Conservation (phyloP, 2,888 invertebrate genomes). For the Keiferia lycopersicella region DNA sequence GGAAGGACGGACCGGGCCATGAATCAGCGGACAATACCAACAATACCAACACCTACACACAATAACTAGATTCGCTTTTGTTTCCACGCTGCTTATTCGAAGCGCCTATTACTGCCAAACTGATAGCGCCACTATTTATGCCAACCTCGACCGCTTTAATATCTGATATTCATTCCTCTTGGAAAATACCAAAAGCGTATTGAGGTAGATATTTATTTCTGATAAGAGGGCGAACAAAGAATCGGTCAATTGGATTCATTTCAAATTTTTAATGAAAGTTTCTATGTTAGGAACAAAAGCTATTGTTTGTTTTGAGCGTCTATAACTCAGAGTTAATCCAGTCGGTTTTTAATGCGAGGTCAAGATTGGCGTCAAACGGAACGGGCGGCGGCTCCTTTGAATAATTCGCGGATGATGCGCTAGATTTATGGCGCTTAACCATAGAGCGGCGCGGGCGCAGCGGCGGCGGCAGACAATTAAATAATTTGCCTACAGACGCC, state of each 20-base stretch:
- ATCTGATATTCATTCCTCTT: constrained; percentile 20
- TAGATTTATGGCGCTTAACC: constrained; percentile 76
- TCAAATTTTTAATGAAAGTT: constrained; percentile 12
- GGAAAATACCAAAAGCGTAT: constrained; percentile 21
- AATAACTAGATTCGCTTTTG: constrained; percentile 42
- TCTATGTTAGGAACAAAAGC: constrained; percentile 12
- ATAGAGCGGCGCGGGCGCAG: constrained; percentile 53
- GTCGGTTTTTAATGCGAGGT: constrained; percentile 23
- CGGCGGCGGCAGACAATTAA: constrained; percentile 41
- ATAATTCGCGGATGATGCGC: constrained; percentile 69
- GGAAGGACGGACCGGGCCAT: constrained; percentile 66
- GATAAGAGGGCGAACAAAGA: constrained; percentile 15
- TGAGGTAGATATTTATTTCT: constrained; percentile 11
- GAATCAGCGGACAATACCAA: constrained; percentile 56
- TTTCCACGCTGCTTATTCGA: constrained; percentile 31
- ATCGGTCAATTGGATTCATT: constrained; percentile 6
- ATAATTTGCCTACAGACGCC: constrained; percentile 53
- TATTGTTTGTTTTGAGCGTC: constrained; percentile 15
- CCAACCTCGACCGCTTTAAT: constrained; percentile 9
- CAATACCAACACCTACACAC: constrained; percentile 42
- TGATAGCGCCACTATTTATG: constrained; percentile 32
- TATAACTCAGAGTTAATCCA: constrained; percentile 25
- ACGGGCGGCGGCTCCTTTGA: constrained; percentile 66
- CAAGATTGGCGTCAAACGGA: constrained; percentile 25
- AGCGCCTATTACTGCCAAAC: constrained; percentile 35